These are phyloP conservation scores for Biston betularia DNA, from an alignment of 2,888 invertebrate genomes.

Conservation along the genomic window DNA sequence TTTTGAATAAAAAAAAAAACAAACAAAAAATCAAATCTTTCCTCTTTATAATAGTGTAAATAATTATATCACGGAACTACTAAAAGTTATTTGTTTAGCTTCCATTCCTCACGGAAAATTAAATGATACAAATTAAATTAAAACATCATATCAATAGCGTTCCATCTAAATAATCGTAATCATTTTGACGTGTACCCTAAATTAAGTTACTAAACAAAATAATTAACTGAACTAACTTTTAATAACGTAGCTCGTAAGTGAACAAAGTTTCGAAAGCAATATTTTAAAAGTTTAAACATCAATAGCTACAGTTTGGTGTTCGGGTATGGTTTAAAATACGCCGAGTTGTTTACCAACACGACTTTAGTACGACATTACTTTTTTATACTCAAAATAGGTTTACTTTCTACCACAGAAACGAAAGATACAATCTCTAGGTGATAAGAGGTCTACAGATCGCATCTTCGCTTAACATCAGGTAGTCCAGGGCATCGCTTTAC, in stretches of 20 bases:
- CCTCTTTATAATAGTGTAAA: too few relatives aligned
- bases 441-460: too few relatives aligned
- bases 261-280: constrained; percentile 17
- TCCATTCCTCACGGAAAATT: not conserved
- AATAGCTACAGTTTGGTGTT: constrained; percentile 13
- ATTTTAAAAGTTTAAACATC: constrained; percentile 21
- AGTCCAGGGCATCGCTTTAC: too few relatives aligned
- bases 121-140: not conserved
- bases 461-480: too few relatives aligned
- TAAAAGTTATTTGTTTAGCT: too few relatives aligned
- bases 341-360: not conserved
- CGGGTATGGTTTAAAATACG: constrained; percentile 1
- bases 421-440: too few relatives aligned
- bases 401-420: too few relatives aligned
- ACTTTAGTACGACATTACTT: too few relatives aligned
- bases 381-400: too few relatives aligned
- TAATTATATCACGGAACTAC: too few relatives aligned
- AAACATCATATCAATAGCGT: not conserved
- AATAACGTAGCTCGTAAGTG: constrained; percentile 5
- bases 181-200: not conserved
- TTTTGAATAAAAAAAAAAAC: too few relatives aligned
- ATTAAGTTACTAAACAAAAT: constrained; percentile 15
- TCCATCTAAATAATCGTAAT: not conserved
- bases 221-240: constrained; percentile 18
- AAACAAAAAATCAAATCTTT: too few relatives aligned